These are phyloP conservation scores for Aphelocoma coerulescens DNA, from an alignment of 2,113 vertebrate species.

Conservation along the genomic window DNA sequence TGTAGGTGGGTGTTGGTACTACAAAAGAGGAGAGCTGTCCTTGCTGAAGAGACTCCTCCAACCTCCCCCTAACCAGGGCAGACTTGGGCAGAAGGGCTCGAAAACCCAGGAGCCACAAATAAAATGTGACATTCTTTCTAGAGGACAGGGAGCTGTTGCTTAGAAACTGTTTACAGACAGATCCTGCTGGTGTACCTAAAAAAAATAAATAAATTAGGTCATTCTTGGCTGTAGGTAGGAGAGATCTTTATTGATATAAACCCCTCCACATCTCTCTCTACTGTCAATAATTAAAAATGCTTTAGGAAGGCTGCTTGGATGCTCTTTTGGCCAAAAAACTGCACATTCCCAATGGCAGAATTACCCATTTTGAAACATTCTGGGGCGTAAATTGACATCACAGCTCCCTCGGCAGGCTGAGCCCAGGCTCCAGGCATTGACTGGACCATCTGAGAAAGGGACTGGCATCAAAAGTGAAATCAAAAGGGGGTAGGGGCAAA, in stretches of 20 bases:
- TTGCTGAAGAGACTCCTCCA: neutral
- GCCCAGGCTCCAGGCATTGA: neutral
- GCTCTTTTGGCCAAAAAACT: neutral
- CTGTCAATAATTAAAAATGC: neutral
- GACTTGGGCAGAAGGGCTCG: neutral
- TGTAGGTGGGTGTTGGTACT: neutral
- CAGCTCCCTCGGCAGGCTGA: neutral
- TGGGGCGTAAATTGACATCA: neutral
- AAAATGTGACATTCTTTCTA: neutral
- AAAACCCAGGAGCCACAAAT: neutral
- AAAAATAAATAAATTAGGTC: constrained; percentile 18
- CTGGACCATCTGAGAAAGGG: neutral
- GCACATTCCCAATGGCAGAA: neutral
- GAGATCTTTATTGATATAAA: neutral
- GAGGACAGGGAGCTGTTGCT: constrained; percentile 53
- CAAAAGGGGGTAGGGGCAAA: neutral
- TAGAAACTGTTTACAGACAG: constrained; percentile 57
- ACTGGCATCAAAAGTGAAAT: neutral
- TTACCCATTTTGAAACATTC: neutral
- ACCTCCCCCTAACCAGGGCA: neutral
- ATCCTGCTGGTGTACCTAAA: neutral
- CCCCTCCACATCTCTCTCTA: neutral
- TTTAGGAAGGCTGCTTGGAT: neutral
- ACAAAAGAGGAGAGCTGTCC: neutral
- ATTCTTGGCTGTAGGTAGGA: constrained; percentile 24